These are phyloP conservation scores for Nymphalis urticae DNA, from an alignment of 2,888 invertebrate species.

Conservation along the genomic window DNA sequence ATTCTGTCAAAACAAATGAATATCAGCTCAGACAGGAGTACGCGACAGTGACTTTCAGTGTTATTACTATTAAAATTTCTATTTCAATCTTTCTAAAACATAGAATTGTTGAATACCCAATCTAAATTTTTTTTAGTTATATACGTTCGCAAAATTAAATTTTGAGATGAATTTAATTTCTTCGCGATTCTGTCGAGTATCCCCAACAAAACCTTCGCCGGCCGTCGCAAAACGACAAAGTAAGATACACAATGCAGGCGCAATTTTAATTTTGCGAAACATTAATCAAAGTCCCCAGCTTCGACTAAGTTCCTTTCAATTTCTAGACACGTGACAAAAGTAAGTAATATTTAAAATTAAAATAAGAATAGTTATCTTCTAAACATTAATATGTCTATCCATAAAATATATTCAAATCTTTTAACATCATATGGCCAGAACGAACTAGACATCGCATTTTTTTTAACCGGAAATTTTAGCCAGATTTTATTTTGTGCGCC, in stretches of 20 bases:
- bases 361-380: too few relatives aligned
- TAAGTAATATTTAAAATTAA: too few relatives aligned
- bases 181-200: not conserved
- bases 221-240: conserved; percentile 9
- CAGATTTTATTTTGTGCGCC: too few relatives aligned
- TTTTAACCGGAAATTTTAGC: too few relatives aligned
- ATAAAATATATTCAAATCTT: not conserved
- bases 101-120: too few relatives aligned
- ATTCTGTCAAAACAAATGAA: too few relatives aligned
- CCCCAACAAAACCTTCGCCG: not conserved
- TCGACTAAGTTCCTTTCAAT: conserved; percentile 3
- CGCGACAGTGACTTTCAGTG: too few relatives aligned
- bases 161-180: conserved; percentile 6
- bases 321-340: not conserved
- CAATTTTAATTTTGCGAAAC: conserved; percentile 13
- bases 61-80: too few relatives aligned
- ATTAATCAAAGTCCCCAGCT: conserved; percentile 10
- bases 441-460: not conserved
- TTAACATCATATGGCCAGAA: not conserved
- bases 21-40: too few relatives aligned
- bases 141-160: not conserved
- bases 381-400: too few relatives aligned
- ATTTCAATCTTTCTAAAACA: too few relatives aligned
- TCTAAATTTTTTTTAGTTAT: not conserved
- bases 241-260: conserved; percentile 5